These are phyloP conservation scores for Lepidothrix coronata DNA, from an alignment of 2,113 vertebrate genomes.

Conservation along the genomic window DNA sequence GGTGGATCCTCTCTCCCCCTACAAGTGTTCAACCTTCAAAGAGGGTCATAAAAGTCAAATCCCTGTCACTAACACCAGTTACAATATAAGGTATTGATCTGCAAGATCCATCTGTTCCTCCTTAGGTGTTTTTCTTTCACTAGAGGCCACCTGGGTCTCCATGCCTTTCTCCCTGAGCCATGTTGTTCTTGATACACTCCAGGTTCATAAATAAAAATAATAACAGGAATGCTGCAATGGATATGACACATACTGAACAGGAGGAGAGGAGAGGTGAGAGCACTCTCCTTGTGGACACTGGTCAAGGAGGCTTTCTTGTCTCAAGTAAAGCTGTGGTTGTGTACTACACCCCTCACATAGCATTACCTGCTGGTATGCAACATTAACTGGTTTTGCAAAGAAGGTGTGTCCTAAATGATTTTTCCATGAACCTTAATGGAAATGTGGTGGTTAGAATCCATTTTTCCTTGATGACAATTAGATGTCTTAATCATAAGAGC, in stretches of 20 bases:
- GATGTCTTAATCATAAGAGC: background rate
- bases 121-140: background rate
- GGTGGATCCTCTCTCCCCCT: background rate
- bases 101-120: background rate
- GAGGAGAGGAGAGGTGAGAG: background rate
- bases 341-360: background rate
- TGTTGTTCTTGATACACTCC: background rate
- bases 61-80: background rate
- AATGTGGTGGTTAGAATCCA: background rate
- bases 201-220: background rate
- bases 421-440: background rate
- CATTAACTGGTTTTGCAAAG: background rate
- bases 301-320: background rate
- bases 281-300: background rate
- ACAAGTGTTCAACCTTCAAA: background rate
- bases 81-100: background rate
- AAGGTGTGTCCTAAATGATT: background rate
- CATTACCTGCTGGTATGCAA: background rate
- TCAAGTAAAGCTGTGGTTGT: background rate
- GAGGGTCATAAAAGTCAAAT: background rate
- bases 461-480: background rate
- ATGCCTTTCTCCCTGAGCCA: background rate
- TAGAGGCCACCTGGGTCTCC: background rate
- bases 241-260: accelerated
- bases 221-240: background rate